Evolutionary conservation across 2,113 vertebrate species (phyloP).

Genomic region (Cyprinodon tularosa): DNA sequence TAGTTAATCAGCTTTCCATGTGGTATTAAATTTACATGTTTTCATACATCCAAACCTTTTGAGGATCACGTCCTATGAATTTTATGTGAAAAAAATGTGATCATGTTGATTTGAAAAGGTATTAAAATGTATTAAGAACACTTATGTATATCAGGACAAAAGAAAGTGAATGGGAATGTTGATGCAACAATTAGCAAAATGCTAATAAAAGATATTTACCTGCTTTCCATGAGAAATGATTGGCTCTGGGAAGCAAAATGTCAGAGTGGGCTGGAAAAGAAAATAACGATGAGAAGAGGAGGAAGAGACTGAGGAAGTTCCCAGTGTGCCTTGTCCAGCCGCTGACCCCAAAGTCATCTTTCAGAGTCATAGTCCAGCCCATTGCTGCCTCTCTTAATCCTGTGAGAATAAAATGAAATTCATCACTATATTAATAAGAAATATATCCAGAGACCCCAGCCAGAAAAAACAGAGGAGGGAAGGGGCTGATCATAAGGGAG

Average conservation of each 20-base stretch:
- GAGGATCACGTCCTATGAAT: too few species aligned
- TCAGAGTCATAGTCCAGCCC: slow-evolving; percentile 92
- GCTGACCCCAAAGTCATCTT: slow-evolving; percentile 82
- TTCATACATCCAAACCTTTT: too few species aligned
- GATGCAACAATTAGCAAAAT: not conserved
- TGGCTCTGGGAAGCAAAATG: slow-evolving; percentile 82
- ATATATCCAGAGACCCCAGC: slow-evolving; percentile 18
- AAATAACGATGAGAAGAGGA: slow-evolving; percentile 80
- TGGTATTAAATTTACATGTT: too few species aligned
- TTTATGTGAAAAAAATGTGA: too few species aligned
- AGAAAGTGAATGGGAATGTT: not conserved
- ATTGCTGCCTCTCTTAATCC: slow-evolving; percentile 85
- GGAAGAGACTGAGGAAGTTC: slow-evolving; percentile 79
- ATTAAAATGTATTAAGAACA: too few species aligned
- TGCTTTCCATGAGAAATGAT: slow-evolving; percentile 93
- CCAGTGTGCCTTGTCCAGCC: slow-evolving; percentile 80
- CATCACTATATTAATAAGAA: slow-evolving; percentile 37
- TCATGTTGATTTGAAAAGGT: too few species aligned
- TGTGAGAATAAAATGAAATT: slow-evolving; percentile 64
- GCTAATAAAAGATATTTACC: slow-evolving; percentile 76
- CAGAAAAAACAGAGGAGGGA: not conserved
- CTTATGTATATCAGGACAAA: not conserved
- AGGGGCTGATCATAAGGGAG: not conserved
- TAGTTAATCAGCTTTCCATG: too few species aligned
- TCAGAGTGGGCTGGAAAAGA: slow-evolving; percentile 81